phyloP scores from a whole-genome alignment of 2,888 invertebrate species.

The Ichneumoninae sp. region DNA sequence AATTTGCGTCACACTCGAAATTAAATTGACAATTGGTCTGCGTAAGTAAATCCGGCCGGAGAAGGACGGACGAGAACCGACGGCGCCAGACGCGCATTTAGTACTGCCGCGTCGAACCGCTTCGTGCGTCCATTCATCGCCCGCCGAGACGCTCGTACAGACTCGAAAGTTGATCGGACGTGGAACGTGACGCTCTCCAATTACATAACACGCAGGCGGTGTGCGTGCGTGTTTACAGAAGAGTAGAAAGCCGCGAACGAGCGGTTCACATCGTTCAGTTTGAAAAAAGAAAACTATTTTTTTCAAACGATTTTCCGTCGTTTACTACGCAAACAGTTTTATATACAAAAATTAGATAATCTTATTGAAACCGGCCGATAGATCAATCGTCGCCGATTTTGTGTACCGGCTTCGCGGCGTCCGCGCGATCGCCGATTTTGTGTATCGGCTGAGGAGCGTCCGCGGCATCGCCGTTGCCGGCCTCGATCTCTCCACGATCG shows the following conservation, averaged over 20 bases:
- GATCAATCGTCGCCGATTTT: slow-evolving; percentile 50
- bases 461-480: slow-evolving; percentile 31
- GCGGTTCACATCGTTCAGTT: too few relatives aligned
- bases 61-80: slow-evolving; percentile 22
- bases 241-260: background rate
- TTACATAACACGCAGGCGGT: slow-evolving; percentile 13
- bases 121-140: slow-evolving; percentile 39
- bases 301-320: slow-evolving; percentile 9
- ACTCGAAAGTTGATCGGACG: slow-evolving; percentile 65
- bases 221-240: slow-evolving; percentile 1
- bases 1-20: background rate
- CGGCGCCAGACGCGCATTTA: slow-evolving; percentile 31
- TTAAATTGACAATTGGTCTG: background rate
- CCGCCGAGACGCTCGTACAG: slow-evolving; percentile 21
- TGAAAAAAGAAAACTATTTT: slow-evolving; percentile 1
- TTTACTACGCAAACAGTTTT: slow-evolving; percentile 55
- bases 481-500: slow-evolving; percentile 25
- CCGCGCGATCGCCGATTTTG: background rate
- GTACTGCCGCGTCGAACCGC: slow-evolving; percentile 43
- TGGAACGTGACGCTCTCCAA: slow-evolving; percentile 41
- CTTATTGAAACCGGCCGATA: background rate
- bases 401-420: slow-evolving; percentile 2
- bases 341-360: slow-evolving; percentile 64
- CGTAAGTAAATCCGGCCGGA: background rate
- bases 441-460: background rate